phyloP scores from a whole-genome alignment of 2,113 vertebrate genomes.

The Ia io region DNA sequence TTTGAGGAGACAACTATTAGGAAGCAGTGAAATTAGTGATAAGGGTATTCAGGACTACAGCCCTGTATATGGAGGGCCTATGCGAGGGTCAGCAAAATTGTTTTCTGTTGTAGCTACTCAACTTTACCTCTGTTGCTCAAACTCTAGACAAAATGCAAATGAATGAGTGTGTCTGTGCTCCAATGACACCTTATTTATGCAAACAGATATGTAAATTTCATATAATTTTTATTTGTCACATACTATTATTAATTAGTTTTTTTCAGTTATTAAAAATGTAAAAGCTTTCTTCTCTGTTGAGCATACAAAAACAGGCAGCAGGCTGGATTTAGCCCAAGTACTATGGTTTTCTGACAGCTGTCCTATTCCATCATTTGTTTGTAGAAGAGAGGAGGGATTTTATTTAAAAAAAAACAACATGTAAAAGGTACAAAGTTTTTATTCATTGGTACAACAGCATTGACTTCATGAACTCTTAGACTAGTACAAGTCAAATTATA shows the following conservation, averaged over 20 bases:
- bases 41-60: accelerated
- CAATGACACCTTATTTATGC: background rate
- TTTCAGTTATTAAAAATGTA: background rate
- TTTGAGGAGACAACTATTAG: background rate
- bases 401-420: background rate
- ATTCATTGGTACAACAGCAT: background rate
- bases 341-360: background rate
- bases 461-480: background rate
- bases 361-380: background rate
- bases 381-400: background rate
- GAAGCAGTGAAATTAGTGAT: background rate
- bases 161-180: background rate
- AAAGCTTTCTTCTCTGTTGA: background rate
- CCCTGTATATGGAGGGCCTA: background rate
- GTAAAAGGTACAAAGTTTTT: background rate
- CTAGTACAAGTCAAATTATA: background rate
- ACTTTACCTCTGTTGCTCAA: background rate
- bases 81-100: background rate
- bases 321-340: background rate
- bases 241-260: background rate
- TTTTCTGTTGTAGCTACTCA: background rate
- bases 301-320: background rate
- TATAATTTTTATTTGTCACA: background rate
- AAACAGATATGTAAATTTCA: background rate
- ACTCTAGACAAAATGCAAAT: background rate